These are phyloP conservation scores for Gonocerus acuteangulatus DNA, from an alignment of 2,888 invertebrate species.

Conservation along the genomic window DNA sequence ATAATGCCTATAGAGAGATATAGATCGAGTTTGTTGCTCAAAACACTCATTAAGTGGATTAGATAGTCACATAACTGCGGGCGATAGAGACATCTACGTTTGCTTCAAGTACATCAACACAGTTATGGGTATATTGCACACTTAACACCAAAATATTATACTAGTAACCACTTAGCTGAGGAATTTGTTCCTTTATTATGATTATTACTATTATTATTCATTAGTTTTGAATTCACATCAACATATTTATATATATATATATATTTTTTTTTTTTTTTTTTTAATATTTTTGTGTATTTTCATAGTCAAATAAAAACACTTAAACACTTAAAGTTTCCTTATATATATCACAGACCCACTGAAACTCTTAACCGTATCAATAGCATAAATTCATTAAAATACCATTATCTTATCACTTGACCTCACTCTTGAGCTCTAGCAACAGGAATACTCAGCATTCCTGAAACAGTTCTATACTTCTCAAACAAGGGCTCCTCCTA, in stretches of 20 bases:
- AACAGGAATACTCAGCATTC: neutral
- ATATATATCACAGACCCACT: conserved; percentile 36
- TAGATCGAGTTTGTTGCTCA: too few species aligned
- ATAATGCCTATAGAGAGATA: too few species aligned
- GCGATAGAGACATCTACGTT: too few species aligned
- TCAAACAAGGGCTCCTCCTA: neutral
- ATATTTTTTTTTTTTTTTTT: neutral
- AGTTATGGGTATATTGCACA: neutral
- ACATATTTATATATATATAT: too few species aligned
- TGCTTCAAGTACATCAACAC: too few species aligned
- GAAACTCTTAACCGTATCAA: conserved; percentile 29
- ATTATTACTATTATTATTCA: neutral
- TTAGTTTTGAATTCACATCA: conserved; percentile 1
- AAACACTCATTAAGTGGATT: too few species aligned
- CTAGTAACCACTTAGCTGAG: conserved; percentile 21
- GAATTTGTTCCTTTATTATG: too few species aligned
- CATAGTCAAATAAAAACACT: conserved; percentile 29
- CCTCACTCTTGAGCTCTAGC: conserved; percentile 31
- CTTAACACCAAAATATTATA: conserved; percentile 7
- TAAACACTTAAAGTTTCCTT: conserved; percentile 25
- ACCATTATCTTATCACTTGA: conserved; percentile 7
- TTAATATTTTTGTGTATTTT: too few species aligned
- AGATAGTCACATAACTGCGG: too few species aligned
- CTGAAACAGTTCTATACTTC: too few species aligned
- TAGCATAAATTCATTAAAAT: conserved; percentile 30